Conservation (phyloP, 2,113 vertebrate species). For the Pionites leucogaster region DNA sequence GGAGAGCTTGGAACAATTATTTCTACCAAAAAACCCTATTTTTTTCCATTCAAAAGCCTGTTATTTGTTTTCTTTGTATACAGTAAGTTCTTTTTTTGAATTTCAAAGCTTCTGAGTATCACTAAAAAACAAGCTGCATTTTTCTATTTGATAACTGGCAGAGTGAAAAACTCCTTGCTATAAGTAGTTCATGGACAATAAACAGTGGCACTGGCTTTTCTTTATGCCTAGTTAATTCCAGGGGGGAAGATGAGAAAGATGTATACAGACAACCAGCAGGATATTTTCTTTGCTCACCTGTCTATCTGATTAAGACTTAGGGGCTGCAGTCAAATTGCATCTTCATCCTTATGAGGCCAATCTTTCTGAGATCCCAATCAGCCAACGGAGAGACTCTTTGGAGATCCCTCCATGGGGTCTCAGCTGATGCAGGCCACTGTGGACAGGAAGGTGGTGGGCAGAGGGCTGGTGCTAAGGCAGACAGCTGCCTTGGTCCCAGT, state of each 20-base stretch:
- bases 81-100: neutral
- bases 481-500: neutral
- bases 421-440: accelerated
- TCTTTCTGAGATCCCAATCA: neutral
- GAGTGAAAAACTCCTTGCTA: neutral
- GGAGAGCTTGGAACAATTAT: neutral
- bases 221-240: neutral
- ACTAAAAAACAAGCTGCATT: neutral
- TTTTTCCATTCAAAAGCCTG: neutral
- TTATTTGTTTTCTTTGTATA: neutral
- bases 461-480: neutral
- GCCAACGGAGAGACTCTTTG: neutral
- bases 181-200: neutral
- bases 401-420: neutral
- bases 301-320: neutral
- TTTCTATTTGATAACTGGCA: neutral
- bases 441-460: neutral
- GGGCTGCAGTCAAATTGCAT: neutral
- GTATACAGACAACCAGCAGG: neutral
- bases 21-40: neutral
- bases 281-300: neutral
- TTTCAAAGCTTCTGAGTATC: neutral
- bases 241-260: neutral
- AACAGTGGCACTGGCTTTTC: neutral
- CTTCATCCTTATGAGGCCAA: neutral